Evolutionary conservation across 1,140 invertebrate genomes (phyloP), one percentile per base, ranked within the genome.

Genomic region (Magallana ariakensis): DNA sequence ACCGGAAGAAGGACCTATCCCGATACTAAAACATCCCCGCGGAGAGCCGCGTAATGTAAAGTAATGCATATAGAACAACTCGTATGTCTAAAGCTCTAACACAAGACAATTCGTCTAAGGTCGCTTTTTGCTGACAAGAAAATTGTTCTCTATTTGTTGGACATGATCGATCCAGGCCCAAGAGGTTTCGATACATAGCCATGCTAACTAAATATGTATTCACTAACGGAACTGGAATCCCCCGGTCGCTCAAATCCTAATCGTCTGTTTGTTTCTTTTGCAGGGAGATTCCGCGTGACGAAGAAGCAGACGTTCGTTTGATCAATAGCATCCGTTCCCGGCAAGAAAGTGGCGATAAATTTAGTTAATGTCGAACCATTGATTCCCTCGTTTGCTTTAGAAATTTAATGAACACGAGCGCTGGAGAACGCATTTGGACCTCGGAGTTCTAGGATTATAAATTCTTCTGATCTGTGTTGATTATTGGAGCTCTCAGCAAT

Each of bases 281-380:
- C 26, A 75, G 66, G 13, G 22, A 75, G 19, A 75, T 75, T 26
- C 13, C 66, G 1, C 19, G 22, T 75, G 22, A 75, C 19, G 62
- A 22, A 75, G 66, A 75, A 11, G 10, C 19, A 26, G 66, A 75
- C 33, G 66, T 75, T 22, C 10, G 33, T 11, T 75, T 75, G 66
- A 75, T 75, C 66, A 75, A 75, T 75, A 75, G 66, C 19, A 75
- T 26, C 22, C 9, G 10, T 26, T 4, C 66, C 11, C 22, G 33
- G 66, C 22, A 75, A 75, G 66, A 75, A 19, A 26, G 19, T 75
- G 22, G 19, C 66, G 66, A 75, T 75, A 75, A 75, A 75, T 75
- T 75, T 26, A 9, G 66, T 75, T 26, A 26, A 75, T 33, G 66
- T 75, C 66, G 19, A 75, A 75, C 33, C 66, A 75, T 75, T 75